Conservation (phyloP, 2,888 invertebrate species). For the Lomographa bimaculata region DNA sequence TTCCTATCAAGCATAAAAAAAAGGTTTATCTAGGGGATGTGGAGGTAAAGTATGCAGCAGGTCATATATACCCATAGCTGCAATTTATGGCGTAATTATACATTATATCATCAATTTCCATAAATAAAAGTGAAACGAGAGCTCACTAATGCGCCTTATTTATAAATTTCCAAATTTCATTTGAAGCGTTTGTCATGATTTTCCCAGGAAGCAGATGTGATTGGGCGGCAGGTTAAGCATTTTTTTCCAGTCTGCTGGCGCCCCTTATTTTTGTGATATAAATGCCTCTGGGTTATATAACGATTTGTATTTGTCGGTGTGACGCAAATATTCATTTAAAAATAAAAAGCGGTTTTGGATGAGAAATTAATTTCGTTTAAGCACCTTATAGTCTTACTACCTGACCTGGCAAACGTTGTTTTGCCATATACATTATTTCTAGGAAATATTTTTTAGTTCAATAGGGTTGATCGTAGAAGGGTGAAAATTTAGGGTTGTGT, state of each 20-base stretch:
- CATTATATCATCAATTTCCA: too few relatives aligned
- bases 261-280: constrained; percentile 59
- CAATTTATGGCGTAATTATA: too few relatives aligned
- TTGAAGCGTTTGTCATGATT: constrained; percentile 61
- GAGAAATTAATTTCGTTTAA: constrained; percentile 6
- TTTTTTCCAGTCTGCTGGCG: constrained; percentile 65
- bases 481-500: too few relatives aligned
- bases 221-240: constrained; percentile 67
- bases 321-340: constrained; percentile 30
- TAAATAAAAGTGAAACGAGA: too few relatives aligned
- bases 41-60: constrained; percentile 28
- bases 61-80: too few relatives aligned
- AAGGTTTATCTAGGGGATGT: constrained; percentile 24
- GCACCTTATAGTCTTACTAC: too few relatives aligned
- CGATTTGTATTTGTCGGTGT: constrained; percentile 55
- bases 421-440: too few relatives aligned
- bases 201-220: constrained; percentile 64
- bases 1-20: too few relatives aligned
- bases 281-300: constrained; percentile 47
- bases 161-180: constrained; percentile 37
- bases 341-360: constrained; percentile 11
- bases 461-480: too few relatives aligned
- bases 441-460: too few relatives aligned
- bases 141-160: too few relatives aligned
- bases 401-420: too few relatives aligned